These are phyloP conservation scores for Bactericera cockerelli DNA, from an alignment of 1,140 invertebrate genomes.

Conservation along the genomic window DNA sequence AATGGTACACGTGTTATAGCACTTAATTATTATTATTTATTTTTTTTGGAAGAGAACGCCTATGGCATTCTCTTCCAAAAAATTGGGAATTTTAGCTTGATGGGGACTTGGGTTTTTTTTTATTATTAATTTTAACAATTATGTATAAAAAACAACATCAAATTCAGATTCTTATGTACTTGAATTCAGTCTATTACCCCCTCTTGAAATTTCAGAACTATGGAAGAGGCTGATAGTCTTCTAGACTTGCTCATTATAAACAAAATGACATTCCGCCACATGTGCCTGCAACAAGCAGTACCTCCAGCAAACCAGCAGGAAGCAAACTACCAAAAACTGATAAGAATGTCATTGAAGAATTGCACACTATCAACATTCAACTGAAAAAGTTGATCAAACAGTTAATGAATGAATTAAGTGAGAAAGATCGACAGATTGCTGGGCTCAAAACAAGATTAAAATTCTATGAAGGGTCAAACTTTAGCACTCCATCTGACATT, in stretches of 20 bases:
- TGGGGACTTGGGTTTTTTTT: too few relatives aligned
- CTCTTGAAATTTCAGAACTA: slow-evolving; percentile 39
- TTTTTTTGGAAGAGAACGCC: too few relatives aligned
- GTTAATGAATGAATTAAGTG: slow-evolving; percentile 39
- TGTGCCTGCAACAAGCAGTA: slow-evolving; percentile 19
- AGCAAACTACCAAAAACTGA: slow-evolving; percentile 40
- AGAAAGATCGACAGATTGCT: slow-evolving; percentile 38
- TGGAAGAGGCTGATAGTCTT: slow-evolving; percentile 45
- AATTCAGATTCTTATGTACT: too few relatives aligned
- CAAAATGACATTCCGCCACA: slow-evolving; percentile 18
- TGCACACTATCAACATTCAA: slow-evolving; percentile 25
- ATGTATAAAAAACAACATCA: too few relatives aligned
- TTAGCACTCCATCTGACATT: background rate
- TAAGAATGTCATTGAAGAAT: slow-evolving; percentile 40
- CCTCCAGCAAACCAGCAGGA: slow-evolving; percentile 26
- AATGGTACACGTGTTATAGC: too few relatives aligned
- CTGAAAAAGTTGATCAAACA: slow-evolving; percentile 32
- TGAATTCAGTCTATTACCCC: too few relatives aligned
- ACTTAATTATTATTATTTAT: too few relatives aligned
- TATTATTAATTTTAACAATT: slow-evolving; percentile 30
- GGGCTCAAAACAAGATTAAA: slow-evolving; percentile 33
- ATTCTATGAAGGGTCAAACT: slow-evolving; percentile 28
- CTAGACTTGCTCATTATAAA: slow-evolving; percentile 30
- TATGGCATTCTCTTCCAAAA: too few relatives aligned
- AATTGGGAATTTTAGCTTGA: too few relatives aligned